Evolutionary conservation across 2,888 invertebrate genomes (phyloP).

Genomic region (Euplexia lucipara): DNA sequence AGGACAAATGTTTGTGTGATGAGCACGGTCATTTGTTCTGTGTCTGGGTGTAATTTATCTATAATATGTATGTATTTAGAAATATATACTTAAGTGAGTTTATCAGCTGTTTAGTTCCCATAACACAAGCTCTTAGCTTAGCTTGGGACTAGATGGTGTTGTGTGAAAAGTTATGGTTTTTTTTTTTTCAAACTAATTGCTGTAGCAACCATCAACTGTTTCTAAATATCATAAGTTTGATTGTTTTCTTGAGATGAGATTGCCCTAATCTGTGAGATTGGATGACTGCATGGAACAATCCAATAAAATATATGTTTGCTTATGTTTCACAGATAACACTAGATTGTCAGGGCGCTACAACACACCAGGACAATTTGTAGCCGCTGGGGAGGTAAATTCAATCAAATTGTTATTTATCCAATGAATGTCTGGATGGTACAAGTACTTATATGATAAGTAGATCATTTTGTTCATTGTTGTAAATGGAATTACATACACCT

Average conservation of each 20-base stretch:
- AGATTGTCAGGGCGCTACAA: conserved; percentile 80
- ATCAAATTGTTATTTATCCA: conserved; percentile 4
- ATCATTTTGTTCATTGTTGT: conserved; percentile 24
- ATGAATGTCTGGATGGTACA: conserved; percentile 22
- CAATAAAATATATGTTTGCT: neutral
- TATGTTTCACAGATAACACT: conserved; percentile 73
- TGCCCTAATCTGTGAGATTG: neutral
- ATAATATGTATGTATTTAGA: too few relatives aligned
- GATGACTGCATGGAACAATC: neutral
- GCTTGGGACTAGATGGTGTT: too few relatives aligned
- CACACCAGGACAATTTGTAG: conserved; percentile 76
- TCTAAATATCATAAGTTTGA: too few relatives aligned
- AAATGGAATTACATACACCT: conserved; percentile 10
- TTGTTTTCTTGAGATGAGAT: neutral
- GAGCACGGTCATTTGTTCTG: too few relatives aligned
- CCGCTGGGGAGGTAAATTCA: conserved; percentile 74
- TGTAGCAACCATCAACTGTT: too few relatives aligned
- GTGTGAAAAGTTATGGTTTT: too few relatives aligned
- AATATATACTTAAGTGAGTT: too few relatives aligned
- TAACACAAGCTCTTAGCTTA: too few relatives aligned
- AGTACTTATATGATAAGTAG: conserved; percentile 29
- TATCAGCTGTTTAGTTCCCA: too few relatives aligned
- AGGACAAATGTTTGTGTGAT: too few relatives aligned
- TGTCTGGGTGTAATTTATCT: too few relatives aligned
- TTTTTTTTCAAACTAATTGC: too few relatives aligned